Percentiles rank a stretch among this genome's conserved stretches.
phyloP scores from a whole-genome alignment of 1,140 invertebrate species.

The Eriosoma lanigerum region DNA sequence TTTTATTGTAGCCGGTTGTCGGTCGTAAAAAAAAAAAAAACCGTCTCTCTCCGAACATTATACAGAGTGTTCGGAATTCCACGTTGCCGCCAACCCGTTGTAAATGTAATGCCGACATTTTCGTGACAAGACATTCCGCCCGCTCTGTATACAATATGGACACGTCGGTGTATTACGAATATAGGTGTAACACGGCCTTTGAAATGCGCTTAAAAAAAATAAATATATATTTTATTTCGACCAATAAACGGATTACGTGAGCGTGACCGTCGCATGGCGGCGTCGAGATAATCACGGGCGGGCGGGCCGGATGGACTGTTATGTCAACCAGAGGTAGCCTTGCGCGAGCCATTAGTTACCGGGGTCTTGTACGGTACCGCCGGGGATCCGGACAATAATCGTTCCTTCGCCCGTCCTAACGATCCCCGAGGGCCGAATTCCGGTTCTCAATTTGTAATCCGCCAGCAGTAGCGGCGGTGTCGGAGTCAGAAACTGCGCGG shows the following conservation, averaged over 20 bases:
- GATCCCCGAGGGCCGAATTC: conserved; percentile 46
- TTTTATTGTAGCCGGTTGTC: conserved; percentile 1
- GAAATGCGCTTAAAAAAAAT: conserved; percentile 32
- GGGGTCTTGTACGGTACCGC: conserved; percentile 31
- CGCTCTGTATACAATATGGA: too few species aligned
- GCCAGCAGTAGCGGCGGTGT: neutral
- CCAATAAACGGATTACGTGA: conserved; percentile 46
- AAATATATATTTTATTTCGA: too few species aligned
- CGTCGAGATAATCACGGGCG: conserved; percentile 20
- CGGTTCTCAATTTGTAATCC: conserved; percentile 48
- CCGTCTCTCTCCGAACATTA: neutral
- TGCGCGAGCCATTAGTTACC: conserved; percentile 35
- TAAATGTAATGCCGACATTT: too few species aligned
- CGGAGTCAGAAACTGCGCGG: too few species aligned
- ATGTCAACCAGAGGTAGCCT: conserved; percentile 44
- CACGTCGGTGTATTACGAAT: too few species aligned
- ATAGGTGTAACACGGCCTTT: too few species aligned
- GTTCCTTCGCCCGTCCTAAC: conserved; percentile 46
- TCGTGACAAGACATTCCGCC: too few species aligned
- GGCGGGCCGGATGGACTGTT: too few species aligned
- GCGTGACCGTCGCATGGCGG: conserved; percentile 37
- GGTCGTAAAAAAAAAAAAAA: conserved; percentile 4
- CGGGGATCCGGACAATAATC: conserved; percentile 44
- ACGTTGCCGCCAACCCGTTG: too few species aligned
- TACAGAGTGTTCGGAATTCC: too few species aligned